These are phyloP conservation scores for Stigmatopora argus DNA, from an alignment of 2,113 vertebrate genomes.

Conservation along the genomic window DNA sequence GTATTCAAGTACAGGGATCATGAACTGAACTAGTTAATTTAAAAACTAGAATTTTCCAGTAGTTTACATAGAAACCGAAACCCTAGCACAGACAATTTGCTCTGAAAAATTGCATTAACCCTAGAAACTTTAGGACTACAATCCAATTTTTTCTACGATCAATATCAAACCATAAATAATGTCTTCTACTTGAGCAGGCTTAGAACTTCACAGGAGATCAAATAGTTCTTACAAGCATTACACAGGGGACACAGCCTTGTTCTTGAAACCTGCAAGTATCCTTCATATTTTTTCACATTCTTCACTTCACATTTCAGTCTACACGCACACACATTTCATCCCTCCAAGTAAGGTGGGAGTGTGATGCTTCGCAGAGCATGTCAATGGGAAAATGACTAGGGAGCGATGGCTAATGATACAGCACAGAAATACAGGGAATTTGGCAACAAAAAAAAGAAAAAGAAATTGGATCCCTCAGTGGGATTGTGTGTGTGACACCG, in stretches of 20 bases:
- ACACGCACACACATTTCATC: background rate
- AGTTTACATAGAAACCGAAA: no score
- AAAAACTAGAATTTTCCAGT: no score
- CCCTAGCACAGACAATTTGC: no score
- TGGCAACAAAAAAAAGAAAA: slow-evolving; percentile 21
- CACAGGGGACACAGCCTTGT: background rate
- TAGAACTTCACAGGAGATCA: background rate
- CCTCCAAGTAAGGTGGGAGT: slow-evolving; percentile 7
- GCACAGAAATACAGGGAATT: slow-evolving; percentile 41
- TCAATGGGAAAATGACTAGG: slow-evolving; percentile 59
- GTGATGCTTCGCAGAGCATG: slow-evolving; percentile 55
- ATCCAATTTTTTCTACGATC: no score
- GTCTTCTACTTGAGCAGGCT: background rate
- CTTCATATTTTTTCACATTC: background rate
- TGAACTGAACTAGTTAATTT: no score
- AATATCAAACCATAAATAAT: background rate
- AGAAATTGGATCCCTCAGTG: slow-evolving; percentile 42
- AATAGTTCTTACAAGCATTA: background rate
- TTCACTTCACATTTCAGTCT: background rate
- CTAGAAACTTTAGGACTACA: no score
- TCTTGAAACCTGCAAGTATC: slow-evolving; percentile 1
- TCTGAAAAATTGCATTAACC: no score
- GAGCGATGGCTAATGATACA: slow-evolving; percentile 56
- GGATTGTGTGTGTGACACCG: slow-evolving; percentile 16
- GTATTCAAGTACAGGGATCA: no score